Evolutionary conservation across 2,797 vertebrate genomes (phyloP), one percentile per base, ranked within the genome.

Genomic region (Clamator glandarius): DNA sequence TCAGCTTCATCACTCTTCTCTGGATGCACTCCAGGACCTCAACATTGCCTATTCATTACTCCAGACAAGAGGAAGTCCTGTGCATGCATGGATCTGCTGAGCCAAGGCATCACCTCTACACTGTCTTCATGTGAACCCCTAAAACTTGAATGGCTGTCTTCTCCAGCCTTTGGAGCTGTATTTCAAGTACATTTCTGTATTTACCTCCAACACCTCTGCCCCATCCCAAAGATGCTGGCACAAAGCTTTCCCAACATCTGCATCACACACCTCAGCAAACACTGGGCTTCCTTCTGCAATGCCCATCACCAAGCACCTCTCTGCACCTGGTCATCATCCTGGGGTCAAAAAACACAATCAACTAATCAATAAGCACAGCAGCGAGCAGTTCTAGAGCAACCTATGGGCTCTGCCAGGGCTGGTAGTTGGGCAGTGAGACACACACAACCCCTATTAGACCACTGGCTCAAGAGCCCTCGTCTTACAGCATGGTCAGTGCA

Each of bases 331-430:
- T 15, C 23, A 46, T 1, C 3, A 14, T 52, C 70, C 50, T 58
- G 35, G 31, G n/a, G 8, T 57, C 55, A 68, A 88, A 68, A 88
- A 73, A 35, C 33, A 29, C 1, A 5, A 66, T 20, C 46, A 16
- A 36, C 35, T 29, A 61, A 54, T 7, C 19, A 74, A 33, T 0
- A 0, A 48, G 19, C 57, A 62, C 15, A 31, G 2, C 21, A 48
- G 21, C 25, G 54, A 87, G 54, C 6, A 41, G 48, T 51, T 85
- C 42, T 50, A 89, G 46, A 1, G 1, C 29, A 75, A 28, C 17
- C 35, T 68, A 16, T 63, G 82, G 78, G 33, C 19, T 87, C n/a
- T 41, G 58, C 3, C 21, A 35, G 51, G 85, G 39, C 33, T 62
- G 52, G 14, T 14, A 61, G 16, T 8, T 64, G 64, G 48, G 23